Conservation (phyloP, 1,140 invertebrate genomes). For the Drosophila pachea region DNA sequence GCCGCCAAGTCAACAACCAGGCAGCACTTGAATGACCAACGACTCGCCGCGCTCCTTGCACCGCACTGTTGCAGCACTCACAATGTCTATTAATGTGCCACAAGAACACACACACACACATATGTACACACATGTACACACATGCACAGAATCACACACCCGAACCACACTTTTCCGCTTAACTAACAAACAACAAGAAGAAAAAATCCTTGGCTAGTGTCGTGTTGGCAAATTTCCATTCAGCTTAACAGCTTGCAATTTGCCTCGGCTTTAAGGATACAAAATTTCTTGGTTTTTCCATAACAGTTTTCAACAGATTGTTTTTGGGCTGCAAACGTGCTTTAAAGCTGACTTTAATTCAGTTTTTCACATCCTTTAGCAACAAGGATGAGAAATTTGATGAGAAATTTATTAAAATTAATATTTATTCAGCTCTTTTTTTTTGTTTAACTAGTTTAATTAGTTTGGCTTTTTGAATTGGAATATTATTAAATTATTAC, state of each 20-base stretch:
- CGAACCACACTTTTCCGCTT: constrained; percentile 5
- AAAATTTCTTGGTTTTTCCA: neutral
- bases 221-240: constrained; percentile 55
- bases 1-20: constrained; percentile 71
- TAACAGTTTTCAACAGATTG: constrained; percentile 1
- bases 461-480: neutral
- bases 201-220: constrained; percentile 77
- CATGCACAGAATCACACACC: neutral
- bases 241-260: constrained; percentile 20
- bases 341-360: neutral
- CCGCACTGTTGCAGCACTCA: constrained; percentile 69
- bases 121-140: neutral
- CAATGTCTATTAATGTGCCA: constrained; percentile 49
- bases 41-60: constrained; percentile 30
- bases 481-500: neutral
- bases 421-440: neutral
- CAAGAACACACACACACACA: constrained; percentile 30
- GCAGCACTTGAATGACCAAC: constrained; percentile 40
- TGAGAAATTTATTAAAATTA: neutral
- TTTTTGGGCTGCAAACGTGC: neutral
- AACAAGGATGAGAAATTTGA: too few species aligned
- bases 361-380: too few species aligned
- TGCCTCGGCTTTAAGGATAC: constrained; percentile 9
- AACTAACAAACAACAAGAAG: constrained; percentile 6
- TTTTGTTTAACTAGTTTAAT: too few species aligned